Evolutionary conservation across 2,888 invertebrate genomes (phyloP).

Genomic region (Ectobius pallidus): DNA sequence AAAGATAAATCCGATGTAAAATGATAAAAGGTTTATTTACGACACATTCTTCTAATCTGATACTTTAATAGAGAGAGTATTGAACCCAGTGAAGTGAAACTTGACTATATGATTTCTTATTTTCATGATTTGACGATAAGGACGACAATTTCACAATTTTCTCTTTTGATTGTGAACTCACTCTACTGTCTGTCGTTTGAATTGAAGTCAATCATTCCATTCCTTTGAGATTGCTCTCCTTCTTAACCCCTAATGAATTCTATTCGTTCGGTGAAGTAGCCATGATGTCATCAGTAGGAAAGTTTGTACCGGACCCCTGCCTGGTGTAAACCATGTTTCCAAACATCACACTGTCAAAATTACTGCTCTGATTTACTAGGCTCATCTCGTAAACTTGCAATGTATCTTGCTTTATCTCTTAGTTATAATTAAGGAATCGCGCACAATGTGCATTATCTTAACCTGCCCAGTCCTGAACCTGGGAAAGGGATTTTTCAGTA

Average conservation of each 20-base stretch:
- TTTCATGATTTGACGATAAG: constrained; percentile 12
- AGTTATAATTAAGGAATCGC: too few relatives aligned
- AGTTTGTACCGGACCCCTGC: neutral
- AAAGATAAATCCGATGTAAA: too few relatives aligned
- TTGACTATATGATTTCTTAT: too few relatives aligned
- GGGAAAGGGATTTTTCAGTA: too few relatives aligned
- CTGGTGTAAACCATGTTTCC: neutral
- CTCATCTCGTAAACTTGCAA: too few relatives aligned
- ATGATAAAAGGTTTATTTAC: too few relatives aligned
- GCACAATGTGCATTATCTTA: too few relatives aligned
- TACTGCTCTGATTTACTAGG: too few relatives aligned
- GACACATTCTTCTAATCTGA: too few relatives aligned
- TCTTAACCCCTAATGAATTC: constrained; percentile 21
- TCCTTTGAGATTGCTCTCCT: constrained; percentile 20
- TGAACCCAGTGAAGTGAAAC: neutral
- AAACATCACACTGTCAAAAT: constrained; percentile 16
- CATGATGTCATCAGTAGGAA: constrained; percentile 16
- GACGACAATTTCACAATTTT: constrained; percentile 26
- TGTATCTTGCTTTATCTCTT: too few relatives aligned
- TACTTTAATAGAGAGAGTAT: neutral
- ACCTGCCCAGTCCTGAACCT: too few relatives aligned
- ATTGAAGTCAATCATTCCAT: constrained; percentile 24
- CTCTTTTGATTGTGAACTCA: constrained; percentile 6
- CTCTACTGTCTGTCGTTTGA: constrained; percentile 6
- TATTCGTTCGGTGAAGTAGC: constrained; percentile 22